Evolutionary conservation across 2,797 vertebrate genomes (phyloP).

Genomic region (Halcyon leucocephala): DNA sequence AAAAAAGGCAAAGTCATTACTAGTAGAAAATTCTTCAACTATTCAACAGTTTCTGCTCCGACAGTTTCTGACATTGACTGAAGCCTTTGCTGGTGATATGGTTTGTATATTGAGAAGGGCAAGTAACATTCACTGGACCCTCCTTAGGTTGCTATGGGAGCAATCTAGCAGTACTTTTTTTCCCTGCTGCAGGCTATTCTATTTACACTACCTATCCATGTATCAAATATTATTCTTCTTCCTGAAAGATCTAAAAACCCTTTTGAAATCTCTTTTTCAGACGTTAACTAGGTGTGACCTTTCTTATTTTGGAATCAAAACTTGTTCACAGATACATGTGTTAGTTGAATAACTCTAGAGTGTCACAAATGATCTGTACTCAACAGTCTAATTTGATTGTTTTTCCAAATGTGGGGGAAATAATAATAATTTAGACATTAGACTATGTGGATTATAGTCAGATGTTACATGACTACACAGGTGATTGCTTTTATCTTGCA

Average conservation of each 20-base stretch:
- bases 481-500: slow-evolving; percentile 73
- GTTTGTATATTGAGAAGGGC: not conserved
- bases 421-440: not conserved
- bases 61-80: not conserved
- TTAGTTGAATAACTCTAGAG: not conserved
- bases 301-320: not conserved
- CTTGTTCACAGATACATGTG: not conserved
- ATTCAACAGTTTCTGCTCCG: not conserved
- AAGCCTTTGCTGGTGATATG: not conserved
- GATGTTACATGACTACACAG: not conserved
- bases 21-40: not conserved
- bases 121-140: not conserved
- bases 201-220: not conserved
- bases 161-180: not conserved
- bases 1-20: not conserved
- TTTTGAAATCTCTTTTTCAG: not conserved
- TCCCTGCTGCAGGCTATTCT: not conserved
- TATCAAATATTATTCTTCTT: not conserved
- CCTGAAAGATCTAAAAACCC: not conserved
- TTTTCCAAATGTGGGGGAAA: not conserved
- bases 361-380: not conserved
- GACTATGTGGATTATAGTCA: not conserved
- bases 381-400: not conserved
- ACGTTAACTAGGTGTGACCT: not conserved
- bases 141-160: not conserved